Evolutionary conservation across 2,888 invertebrate species (phyloP).

Genomic region (Dynastes grantii): DNA sequence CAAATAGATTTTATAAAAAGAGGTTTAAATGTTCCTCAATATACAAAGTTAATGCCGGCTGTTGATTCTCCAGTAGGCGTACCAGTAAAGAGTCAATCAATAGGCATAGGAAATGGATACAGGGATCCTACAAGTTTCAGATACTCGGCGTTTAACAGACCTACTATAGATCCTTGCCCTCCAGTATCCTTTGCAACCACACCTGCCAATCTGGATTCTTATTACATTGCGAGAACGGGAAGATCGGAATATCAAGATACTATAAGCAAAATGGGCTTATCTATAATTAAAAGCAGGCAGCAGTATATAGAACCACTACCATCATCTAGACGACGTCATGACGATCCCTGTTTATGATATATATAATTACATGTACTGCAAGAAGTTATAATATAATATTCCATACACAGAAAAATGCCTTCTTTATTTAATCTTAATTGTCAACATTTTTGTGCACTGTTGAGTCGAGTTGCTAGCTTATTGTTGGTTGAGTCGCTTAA

Average conservation of each 20-base stretch:
- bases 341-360: conserved; percentile 72
- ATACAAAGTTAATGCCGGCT: conserved; percentile 75
- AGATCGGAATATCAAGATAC: conserved; percentile 78
- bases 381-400: no score
- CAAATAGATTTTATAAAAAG: conserved; percentile 76
- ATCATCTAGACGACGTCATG: conserved; percentile 75
- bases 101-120: conserved; percentile 75
- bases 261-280: conserved; percentile 75
- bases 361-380: not conserved
- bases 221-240: conserved; percentile 75
- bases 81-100: conserved; percentile 74
- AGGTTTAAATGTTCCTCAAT: conserved; percentile 73
- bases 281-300: conserved; percentile 76
- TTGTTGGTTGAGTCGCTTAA: no score
- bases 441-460: no score
- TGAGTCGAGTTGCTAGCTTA: no score
- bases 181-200: conserved; percentile 67
- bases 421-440: no score
- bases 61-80: conserved; percentile 75
- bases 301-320: conserved; percentile 77
- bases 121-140: conserved; percentile 77
- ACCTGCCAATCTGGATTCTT: conserved; percentile 73
- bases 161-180: conserved; percentile 73
- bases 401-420: no score
- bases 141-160: conserved; percentile 73